phyloP scores from a whole-genome alignment of 1,140 invertebrate species.

The Monomorium pharaonis region DNA sequence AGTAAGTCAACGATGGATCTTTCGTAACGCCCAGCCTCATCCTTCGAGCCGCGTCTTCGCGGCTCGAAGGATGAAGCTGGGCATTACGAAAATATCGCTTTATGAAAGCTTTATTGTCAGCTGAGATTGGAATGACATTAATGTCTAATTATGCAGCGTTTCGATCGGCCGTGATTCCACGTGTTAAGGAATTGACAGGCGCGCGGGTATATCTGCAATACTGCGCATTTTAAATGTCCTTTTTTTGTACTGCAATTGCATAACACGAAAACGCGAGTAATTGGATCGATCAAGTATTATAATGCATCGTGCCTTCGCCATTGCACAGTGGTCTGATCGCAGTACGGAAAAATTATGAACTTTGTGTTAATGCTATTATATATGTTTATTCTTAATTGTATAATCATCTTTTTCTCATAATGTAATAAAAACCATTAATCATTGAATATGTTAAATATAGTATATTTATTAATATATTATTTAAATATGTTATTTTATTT shows the following conservation, averaged over 20 bases:
- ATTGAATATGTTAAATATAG: too few relatives aligned
- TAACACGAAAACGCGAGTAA: background rate
- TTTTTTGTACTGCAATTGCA: background rate
- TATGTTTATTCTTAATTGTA: too few relatives aligned
- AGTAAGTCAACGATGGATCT: constrained; percentile 9
- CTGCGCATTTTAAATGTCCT: background rate
- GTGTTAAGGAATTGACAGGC: background rate
- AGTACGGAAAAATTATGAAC: too few relatives aligned
- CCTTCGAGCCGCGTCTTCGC: background rate
- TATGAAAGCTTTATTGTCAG: too few relatives aligned
- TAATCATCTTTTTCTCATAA: too few relatives aligned
- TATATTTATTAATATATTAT: too few relatives aligned
- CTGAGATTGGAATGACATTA: constrained; percentile 21
- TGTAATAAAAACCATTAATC: too few relatives aligned
- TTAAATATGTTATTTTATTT: too few relatives aligned
- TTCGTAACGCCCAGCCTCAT: constrained; percentile 22
- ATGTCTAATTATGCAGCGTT: background rate
- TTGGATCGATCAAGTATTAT: background rate
- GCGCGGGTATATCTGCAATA: background rate
- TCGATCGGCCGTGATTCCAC: background rate
- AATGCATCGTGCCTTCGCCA: background rate
- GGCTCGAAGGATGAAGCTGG: background rate
- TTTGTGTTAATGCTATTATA: too few relatives aligned
- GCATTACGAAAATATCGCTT: constrained; percentile 1
- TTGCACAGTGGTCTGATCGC: too few relatives aligned